Evolutionary conservation across 2,113 vertebrate species (phyloP).

Genomic region (Rousettus leschenaultii): DNA sequence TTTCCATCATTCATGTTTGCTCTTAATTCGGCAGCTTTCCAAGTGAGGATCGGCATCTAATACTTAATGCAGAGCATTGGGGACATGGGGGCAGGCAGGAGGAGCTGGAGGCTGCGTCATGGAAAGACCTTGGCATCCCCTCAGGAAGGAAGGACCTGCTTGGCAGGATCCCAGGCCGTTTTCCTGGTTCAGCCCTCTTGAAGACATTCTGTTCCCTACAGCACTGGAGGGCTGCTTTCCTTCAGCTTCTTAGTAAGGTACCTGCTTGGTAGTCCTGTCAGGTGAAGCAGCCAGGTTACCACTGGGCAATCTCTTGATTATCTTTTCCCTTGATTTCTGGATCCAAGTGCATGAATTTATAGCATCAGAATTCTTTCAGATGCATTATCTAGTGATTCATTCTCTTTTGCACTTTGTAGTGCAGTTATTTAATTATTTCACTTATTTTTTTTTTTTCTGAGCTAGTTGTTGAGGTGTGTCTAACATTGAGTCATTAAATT

Average conservation of each 20-base stretch:
- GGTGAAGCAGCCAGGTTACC: background rate
- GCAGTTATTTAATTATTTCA: background rate
- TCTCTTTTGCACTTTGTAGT: background rate
- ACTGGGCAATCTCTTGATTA: background rate
- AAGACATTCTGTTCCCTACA: conserved; percentile 66
- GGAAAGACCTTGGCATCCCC: conserved; percentile 68
- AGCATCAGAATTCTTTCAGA: background rate
- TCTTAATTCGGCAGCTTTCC: background rate
- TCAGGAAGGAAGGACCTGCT: conserved; percentile 71
- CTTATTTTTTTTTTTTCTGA: background rate
- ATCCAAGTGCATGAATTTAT: background rate
- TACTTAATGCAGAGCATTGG: background rate
- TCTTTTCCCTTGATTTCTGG: background rate
- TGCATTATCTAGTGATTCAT: background rate
- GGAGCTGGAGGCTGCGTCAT: conserved; percentile 60
- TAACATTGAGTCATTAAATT: background rate
- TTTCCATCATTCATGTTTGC: background rate
- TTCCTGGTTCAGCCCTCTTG: conserved; percentile 60
- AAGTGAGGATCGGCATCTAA: background rate
- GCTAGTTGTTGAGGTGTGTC: background rate
- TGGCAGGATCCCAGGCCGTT: conserved; percentile 54
- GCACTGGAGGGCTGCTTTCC: background rate
- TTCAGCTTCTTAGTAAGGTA: background rate
- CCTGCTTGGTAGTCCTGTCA: conserved; percentile 1
- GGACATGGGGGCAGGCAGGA: background rate